Evolutionary conservation across 2,797 vertebrate species (phyloP), one percentile per base, ranked within the genome.

Genomic region (Lagothrix lagotricha): DNA sequence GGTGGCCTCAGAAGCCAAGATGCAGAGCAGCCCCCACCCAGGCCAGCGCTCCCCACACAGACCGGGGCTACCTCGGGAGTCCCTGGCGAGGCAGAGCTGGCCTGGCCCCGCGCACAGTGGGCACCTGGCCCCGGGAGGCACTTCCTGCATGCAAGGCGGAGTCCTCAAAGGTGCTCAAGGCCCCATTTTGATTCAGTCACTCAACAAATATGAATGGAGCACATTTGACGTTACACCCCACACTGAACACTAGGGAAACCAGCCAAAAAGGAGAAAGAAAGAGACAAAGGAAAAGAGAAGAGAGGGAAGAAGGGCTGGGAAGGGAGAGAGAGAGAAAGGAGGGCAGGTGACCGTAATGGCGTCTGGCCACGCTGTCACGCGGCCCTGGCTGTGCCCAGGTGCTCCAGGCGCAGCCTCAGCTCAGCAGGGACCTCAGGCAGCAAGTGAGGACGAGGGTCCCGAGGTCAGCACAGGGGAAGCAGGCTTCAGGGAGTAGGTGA

Each of bases 81-180:
- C 36, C 17, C 5, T 8, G 7, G 44, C 33, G 26, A 11, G 67
- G 36, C 44, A 2, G 11, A 20, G 22, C 11, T 0, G 8, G 30
- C 2, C 0, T 0, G 28, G 13, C 2, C 87, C 82, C 4, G 1
- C 11, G 28, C 82, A 11, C 0, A 26, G 54, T 0, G 24, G 17
- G 6, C 41, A 33, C 82, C 12, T 3, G 11, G n/a, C 36, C 0
- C 30, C 17, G 2, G 0, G 54, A 41, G 46, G 13, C 0, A 0
- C 3, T 12, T 15, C 44, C 1, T 3, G 46, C 9, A 28, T 8
- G 28, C 26, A 33, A 14, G 73, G 12, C 48, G 3, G 24, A 10
- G 54, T 48, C 58, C 81, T 44, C 19, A 15, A 19, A 17, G 36
- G 75, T 20, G 30, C 39, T 7, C 22, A 3, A 12, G 19, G 14